A percentile compares a stretch with the other conserved stretches of the same genome.
Evolutionary conservation across 2,797 vertebrate genomes (phyloP).

Genomic region (Chrysocyon brachyurus): DNA sequence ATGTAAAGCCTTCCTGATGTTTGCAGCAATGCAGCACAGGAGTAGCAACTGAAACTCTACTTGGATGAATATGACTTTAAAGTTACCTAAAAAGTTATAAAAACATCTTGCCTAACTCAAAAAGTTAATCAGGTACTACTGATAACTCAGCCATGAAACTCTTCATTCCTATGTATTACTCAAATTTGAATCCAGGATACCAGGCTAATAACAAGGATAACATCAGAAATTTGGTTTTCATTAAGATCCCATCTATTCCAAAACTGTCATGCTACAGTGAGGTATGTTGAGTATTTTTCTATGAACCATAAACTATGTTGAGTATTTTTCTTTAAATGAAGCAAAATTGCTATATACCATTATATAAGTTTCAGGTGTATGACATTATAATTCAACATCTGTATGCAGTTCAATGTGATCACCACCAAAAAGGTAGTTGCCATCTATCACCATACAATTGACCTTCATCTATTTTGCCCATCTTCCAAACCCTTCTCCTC

Average conservation of each 20-base stretch:
- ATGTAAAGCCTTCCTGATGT: not conserved
- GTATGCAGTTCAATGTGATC: not conserved
- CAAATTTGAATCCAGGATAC: not conserved
- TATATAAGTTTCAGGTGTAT: not conserved
- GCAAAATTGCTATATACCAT: not conserved
- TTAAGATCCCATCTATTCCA: not conserved
- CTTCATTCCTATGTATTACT: not conserved
- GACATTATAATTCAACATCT: not conserved
- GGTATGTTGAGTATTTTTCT: not conserved
- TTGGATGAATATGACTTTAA: constrained; percentile 22
- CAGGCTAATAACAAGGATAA: not conserved
- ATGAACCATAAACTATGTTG: too few relatives aligned
- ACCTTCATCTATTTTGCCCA: not conserved
- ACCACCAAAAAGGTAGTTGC: not conserved
- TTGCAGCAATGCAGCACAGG: not conserved
- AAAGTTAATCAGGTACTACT: not conserved
- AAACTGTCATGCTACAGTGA: not conserved
- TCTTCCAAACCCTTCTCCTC: not conserved
- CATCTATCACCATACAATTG: not conserved
- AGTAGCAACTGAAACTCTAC: not conserved
- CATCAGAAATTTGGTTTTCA: not conserved
- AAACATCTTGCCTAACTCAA: not conserved
- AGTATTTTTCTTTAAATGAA: not conserved
- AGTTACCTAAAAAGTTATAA: not conserved
- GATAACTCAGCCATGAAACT: not conserved